Evolutionary conservation across 2,888 invertebrate genomes (phyloP).

Genomic region (Syritta pipiens): DNA sequence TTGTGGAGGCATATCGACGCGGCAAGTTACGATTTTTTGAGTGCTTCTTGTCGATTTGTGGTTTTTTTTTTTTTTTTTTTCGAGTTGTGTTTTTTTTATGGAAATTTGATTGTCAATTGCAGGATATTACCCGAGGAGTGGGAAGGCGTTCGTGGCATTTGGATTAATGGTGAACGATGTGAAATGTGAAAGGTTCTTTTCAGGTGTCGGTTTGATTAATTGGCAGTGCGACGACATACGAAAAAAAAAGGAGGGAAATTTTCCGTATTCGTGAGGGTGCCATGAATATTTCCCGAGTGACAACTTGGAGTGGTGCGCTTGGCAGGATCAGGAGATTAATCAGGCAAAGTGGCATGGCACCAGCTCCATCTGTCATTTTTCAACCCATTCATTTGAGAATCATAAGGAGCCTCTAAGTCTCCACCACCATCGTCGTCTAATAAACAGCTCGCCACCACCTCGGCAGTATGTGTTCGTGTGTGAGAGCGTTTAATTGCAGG

Average conservation of each 20-base stretch:
- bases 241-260: background rate
- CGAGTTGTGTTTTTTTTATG: background rate
- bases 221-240: background rate
- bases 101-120: constrained; percentile 21
- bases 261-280: too few relatives aligned
- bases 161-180: constrained; percentile 1
- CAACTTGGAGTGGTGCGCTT: too few relatives aligned
- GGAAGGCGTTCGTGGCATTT: constrained; percentile 1
- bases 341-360: too few relatives aligned
- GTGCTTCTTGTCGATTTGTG: too few relatives aligned
- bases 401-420: background rate
- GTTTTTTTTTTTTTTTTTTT: background rate
- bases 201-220: background rate
- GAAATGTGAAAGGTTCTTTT: background rate
- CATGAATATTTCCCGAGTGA: too few relatives aligned
- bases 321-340: too few relatives aligned
- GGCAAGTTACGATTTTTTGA: constrained; percentile 1
- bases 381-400: too few relatives aligned
- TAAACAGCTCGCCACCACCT: constrained; percentile 18
- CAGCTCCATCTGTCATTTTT: too few relatives aligned
- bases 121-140: constrained; percentile 10
- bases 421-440: background rate
- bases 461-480: constrained; percentile 7
- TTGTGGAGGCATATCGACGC: background rate
- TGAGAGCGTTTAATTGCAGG: constrained; percentile 23